Conservation (phyloP, 2,888 invertebrate species). For the Idaea biselata region DNA sequence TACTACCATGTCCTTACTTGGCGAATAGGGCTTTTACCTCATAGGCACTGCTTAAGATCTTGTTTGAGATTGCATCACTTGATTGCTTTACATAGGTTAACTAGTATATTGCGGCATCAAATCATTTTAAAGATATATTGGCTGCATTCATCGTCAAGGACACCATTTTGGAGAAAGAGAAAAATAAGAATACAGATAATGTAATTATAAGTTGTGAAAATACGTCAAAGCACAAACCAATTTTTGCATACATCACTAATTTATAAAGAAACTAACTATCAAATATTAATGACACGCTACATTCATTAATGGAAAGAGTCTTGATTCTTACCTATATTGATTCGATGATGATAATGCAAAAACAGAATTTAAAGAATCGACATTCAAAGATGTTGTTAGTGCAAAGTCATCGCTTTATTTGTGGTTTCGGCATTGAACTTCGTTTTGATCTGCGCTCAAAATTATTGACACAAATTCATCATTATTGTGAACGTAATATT, state of each 20-base stretch:
- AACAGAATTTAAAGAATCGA: constrained; percentile 35
- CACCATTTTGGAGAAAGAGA: too few relatives aligned
- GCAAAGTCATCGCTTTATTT: constrained; percentile 52
- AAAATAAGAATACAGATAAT: too few relatives aligned
- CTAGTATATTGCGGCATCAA: neutral
- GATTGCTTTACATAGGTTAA: constrained; percentile 2
- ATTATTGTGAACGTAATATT: neutral
- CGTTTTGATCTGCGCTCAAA: constrained; percentile 27
- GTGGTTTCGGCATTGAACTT: constrained; percentile 60
- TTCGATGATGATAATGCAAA: constrained; percentile 44
- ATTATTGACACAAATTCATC: too few relatives aligned
- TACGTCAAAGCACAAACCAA: too few relatives aligned
- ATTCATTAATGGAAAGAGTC: constrained; percentile 1
- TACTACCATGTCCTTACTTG: constrained; percentile 42
- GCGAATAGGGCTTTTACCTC: constrained; percentile 29
- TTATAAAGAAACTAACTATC: constrained; percentile 6
- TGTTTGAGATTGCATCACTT: neutral
- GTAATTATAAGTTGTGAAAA: too few relatives aligned
- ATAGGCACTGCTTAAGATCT: neutral
- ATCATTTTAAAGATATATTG: neutral
- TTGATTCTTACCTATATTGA: constrained; percentile 26
- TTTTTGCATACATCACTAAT: neutral
- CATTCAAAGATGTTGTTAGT: constrained; percentile 29
- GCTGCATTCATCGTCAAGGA: too few relatives aligned
- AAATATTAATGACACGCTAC: neutral